phyloP scores from a whole-genome alignment of 1,140 invertebrate genomes.

The Drosophila truncata region DNA sequence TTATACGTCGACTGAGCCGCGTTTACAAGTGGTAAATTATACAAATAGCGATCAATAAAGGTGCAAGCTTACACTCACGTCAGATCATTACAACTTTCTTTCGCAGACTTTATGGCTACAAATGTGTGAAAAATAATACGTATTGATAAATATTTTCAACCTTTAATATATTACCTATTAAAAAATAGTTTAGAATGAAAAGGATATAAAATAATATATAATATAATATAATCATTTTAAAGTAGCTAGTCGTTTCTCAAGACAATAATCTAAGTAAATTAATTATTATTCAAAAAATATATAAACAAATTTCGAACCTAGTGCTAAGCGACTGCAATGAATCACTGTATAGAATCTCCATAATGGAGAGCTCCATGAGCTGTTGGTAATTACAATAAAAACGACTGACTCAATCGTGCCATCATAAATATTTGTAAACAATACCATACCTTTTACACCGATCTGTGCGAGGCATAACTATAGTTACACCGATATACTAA shows the following conservation, averaged over 20 bases:
- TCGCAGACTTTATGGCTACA: background rate
- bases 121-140: background rate
- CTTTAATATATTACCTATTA: background rate
- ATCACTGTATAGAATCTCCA: background rate
- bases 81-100: background rate
- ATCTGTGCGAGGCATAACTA: slow-evolving; percentile 27
- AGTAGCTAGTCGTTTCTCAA: too few relatives aligned
- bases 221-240: too few relatives aligned
- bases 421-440: slow-evolving; percentile 64
- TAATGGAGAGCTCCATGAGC: slow-evolving; percentile 10
- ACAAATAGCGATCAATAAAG: slow-evolving; percentile 65
- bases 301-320: background rate
- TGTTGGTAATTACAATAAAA: slow-evolving; percentile 73
- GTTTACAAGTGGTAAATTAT: slow-evolving; percentile 70
- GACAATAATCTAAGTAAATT: background rate
- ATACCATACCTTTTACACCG: slow-evolving; percentile 17
- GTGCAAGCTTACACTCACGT: slow-evolving; percentile 16
- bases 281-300: background rate
- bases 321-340: background rate
- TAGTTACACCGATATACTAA: slow-evolving; percentile 44
- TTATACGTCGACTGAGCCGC: slow-evolving; percentile 32
- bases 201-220: too few relatives aligned
- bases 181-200: background rate
- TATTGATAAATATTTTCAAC: background rate
- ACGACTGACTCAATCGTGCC: slow-evolving; percentile 59